Conservation (phyloP, 2,113 vertebrate species). For the Polyodon spathula region DNA sequence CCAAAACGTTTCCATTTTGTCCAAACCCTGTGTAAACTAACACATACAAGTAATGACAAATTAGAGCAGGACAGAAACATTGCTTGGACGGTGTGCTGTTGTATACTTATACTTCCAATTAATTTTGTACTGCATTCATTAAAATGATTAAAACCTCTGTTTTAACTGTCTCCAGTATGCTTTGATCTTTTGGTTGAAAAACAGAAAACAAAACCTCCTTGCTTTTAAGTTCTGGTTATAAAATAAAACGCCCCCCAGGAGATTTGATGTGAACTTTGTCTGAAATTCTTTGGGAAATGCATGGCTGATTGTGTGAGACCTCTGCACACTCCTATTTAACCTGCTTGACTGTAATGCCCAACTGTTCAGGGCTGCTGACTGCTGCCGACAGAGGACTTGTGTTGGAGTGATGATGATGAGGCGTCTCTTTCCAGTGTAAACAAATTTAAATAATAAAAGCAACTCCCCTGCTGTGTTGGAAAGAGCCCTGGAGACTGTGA, state of each 20-base stretch:
- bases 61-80: neutral
- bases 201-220: neutral
- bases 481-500: no score
- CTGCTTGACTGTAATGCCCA: neutral
- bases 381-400: no score
- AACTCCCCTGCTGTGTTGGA: no score
- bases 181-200: slow-evolving; percentile 8
- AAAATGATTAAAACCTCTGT: slow-evolving; percentile 3
- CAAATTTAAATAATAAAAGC: no score
- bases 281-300: slow-evolving; percentile 19
- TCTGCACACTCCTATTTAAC: neutral
- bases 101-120: slow-evolving; percentile 2
- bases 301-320: slow-evolving; percentile 1
- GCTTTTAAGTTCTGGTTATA: slow-evolving; percentile 8
- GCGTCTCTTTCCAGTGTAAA: no score
- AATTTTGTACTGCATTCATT: slow-evolving; percentile 13
- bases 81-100: neutral
- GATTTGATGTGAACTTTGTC: slow-evolving; percentile 13
- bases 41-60: neutral
- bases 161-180: slow-evolving; percentile 19
- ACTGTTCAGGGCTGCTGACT: no score
- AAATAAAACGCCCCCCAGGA: neutral
- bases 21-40: no score
- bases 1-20: no score
- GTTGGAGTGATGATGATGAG: no score